phyloP scores from a whole-genome alignment of 2,113 vertebrate species.

The Acanthisitta chloris region DNA sequence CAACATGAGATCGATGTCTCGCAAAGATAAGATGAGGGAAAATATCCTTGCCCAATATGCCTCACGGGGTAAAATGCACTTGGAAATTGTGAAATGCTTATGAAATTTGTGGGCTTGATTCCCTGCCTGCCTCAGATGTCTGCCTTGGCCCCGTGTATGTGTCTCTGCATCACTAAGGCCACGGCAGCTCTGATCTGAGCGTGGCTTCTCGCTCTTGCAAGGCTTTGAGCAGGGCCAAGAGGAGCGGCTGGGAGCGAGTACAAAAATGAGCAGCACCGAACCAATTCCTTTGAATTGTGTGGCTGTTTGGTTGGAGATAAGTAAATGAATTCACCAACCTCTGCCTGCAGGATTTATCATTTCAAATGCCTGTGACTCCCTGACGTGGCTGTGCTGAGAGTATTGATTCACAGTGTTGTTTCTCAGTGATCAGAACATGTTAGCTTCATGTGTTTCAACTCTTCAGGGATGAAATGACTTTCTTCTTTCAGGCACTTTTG shows the following conservation, averaged over 20 bases:
- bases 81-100: neutral
- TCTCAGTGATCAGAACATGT: neutral
- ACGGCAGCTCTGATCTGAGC: neutral
- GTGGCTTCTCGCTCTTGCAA: neutral
- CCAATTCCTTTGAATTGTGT: neutral
- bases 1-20: neutral
- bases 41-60: neutral
- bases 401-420: neutral
- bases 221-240: neutral
- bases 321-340: conserved; percentile 35
- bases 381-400: neutral
- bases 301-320: conserved; percentile 45
- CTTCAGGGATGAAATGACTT: neutral
- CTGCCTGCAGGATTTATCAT: conserved; percentile 32
- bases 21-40: neutral
- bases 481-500: neutral
- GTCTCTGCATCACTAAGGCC: neutral
- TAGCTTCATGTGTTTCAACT: neutral
- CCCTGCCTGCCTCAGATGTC: neutral
- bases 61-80: neutral
- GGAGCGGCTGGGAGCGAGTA: neutral
- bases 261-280: neutral
- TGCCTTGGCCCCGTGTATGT: neutral
- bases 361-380: neutral
- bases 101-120: neutral